Evolutionary conservation across 2,888 invertebrate species (phyloP), one percentile per base, ranked within the genome.

Genomic region (Calameuta filiformis): DNA sequence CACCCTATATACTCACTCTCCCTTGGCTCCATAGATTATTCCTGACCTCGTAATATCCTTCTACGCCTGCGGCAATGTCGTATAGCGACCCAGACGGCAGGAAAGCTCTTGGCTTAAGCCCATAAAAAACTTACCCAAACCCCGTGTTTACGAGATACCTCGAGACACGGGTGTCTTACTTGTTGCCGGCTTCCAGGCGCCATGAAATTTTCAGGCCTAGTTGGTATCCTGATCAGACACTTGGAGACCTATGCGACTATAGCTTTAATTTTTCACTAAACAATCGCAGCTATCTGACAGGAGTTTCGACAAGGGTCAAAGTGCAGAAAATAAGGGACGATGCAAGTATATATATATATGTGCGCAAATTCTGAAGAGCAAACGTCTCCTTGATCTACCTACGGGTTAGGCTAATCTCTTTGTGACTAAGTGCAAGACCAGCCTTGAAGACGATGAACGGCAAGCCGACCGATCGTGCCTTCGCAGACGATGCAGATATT

Each of bases 401-500:
- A 23, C 23, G 9, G 56, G 56, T 56, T 56, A 56, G 56, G 9
- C 23, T 56, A 56, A 56, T 56, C 23, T 56, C 56, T 56, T 56
- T 23, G 56, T 23, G 56, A 56, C 23, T 56, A 56, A 56, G 23
- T 56, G 9, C 56, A 56, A 56, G 6, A 56, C 0, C 23, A 23
- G 23, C 6, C 56, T 6, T 23, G 9, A 56, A 56, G 15, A 56
- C 23, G 23, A 23, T 23, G 23, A 23, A 56, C 23, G 56, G 56
- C 56, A 23, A 15, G 9, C 68, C 33, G 68, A 31, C 31, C 69
- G 79, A 76, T 79, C 81, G 81, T 81, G 81, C 79, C 80, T 79
- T 75, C 75, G 77, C 81, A 81, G 79, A 79, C 69, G 79, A 80
- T 77, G 78, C 74, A 73, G 81, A 79, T 80, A 81, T 81, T 81